Conservation (phyloP, 2,888 invertebrate genomes). For the Aelia acuminata region DNA sequence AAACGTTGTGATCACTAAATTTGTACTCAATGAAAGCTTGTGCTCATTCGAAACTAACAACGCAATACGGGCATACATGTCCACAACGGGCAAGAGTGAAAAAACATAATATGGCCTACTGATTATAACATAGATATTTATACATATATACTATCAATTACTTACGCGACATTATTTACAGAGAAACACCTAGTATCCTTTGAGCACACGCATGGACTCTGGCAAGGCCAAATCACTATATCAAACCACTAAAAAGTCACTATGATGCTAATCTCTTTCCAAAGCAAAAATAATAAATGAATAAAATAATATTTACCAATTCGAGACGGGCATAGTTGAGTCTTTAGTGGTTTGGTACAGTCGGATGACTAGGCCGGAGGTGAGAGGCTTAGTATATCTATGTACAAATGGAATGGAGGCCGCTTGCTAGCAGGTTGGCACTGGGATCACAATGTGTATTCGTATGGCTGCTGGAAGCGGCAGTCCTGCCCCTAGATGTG, state of each 20-base stretch:
- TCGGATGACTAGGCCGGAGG: constrained; percentile 60
- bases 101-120: constrained; percentile 64
- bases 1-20: constrained; percentile 60
- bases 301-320: constrained; percentile 60
- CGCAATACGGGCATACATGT: constrained; percentile 58
- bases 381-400: constrained; percentile 58
- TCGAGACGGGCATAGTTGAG: constrained; percentile 54
- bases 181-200: constrained; percentile 63
- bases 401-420: constrained; percentile 61
- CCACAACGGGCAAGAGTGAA: constrained; percentile 62
- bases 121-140: constrained; percentile 61
- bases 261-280: constrained; percentile 52
- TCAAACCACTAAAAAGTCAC: constrained; percentile 64
- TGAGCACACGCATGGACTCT: constrained; percentile 58
- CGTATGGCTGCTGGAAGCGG: constrained; percentile 66
- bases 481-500: constrained; percentile 75
- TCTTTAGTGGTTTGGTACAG: constrained; percentile 64
- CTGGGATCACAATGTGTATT: constrained; percentile 66
- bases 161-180: constrained; percentile 64
- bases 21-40: constrained; percentile 63
- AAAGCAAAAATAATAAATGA: constrained; percentile 57
- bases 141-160: constrained; percentile 63
- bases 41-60: constrained; percentile 60
- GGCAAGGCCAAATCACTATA: constrained; percentile 55
- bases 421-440: constrained; percentile 65